phyloP scores from a whole-genome alignment of 2,888 invertebrate genomes.

The Branchipolynoe longqiensis region DNA sequence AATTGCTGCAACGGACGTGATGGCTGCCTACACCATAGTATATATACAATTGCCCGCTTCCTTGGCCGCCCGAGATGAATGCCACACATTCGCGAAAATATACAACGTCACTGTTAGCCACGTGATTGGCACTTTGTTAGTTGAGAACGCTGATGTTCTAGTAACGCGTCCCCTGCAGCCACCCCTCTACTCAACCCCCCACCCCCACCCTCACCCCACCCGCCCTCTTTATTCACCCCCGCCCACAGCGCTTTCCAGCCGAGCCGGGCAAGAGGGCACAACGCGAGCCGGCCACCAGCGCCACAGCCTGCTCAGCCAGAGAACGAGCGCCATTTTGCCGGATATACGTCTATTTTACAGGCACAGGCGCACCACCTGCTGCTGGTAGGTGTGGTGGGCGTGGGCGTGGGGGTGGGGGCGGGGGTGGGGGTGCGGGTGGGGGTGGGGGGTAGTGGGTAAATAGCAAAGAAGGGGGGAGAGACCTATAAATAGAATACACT shows the following conservation, averaged over 20 bases:
- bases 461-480: not conserved
- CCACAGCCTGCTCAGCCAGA: not conserved
- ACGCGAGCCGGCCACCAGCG: not conserved
- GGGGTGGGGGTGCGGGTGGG: not conserved
- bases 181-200: too few relatives aligned
- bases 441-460: not conserved
- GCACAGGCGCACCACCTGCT: not conserved
- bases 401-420: not conserved
- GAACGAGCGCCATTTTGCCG: slow-evolving; percentile 4
- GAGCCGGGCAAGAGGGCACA: not conserved
- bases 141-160: too few relatives aligned
- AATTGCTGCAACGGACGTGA: too few relatives aligned
- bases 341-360: slow-evolving; percentile 39
- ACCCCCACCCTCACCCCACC: too few relatives aligned
- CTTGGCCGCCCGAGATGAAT: too few relatives aligned
- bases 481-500: not conserved
- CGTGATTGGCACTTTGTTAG: too few relatives aligned
- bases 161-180: too few relatives aligned
- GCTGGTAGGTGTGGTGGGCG: not conserved
- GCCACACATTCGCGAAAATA: too few relatives aligned
- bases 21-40: too few relatives aligned
- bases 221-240: not conserved
- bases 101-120: too few relatives aligned
- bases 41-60: too few relatives aligned
- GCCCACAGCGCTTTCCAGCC: not conserved